Conservation (phyloP, 2,888 invertebrate species). For the Chymomyza amoena region DNA sequence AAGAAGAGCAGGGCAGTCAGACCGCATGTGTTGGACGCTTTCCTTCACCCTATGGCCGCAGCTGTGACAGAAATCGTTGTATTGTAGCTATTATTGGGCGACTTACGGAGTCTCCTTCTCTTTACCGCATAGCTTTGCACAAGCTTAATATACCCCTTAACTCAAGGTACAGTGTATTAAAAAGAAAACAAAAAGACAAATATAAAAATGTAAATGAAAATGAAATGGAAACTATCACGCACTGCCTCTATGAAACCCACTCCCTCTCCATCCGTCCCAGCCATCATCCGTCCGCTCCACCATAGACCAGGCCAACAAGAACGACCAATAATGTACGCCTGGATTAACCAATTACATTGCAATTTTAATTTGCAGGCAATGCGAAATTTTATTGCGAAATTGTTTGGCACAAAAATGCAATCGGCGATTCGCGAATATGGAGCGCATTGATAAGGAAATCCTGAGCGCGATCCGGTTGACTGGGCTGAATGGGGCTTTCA, state of each 20-base stretch:
- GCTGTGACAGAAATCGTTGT: too few relatives aligned
- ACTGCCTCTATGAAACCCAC: slow-evolving; percentile 37
- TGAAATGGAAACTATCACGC: slow-evolving; percentile 31
- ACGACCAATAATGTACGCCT: slow-evolving; percentile 68
- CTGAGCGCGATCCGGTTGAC: slow-evolving; percentile 36
- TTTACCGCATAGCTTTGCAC: too few relatives aligned
- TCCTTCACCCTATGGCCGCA: too few relatives aligned
- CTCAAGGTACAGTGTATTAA: background rate
- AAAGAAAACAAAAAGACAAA: background rate
- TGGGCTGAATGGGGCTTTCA: background rate
- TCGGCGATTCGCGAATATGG: slow-evolving; percentile 58
- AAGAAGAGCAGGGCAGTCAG: too few relatives aligned
- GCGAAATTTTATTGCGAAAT: slow-evolving; percentile 77
- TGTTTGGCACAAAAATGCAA: slow-evolving; percentile 65
- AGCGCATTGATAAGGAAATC: slow-evolving; percentile 74
- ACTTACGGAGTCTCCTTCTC: too few relatives aligned
- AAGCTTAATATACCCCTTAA: too few relatives aligned
- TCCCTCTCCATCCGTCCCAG: slow-evolving; percentile 22
- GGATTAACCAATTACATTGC: slow-evolving; percentile 78
- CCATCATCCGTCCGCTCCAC: slow-evolving; percentile 18
- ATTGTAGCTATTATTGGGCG: too few relatives aligned
- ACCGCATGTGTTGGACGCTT: too few relatives aligned
- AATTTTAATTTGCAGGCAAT: slow-evolving; percentile 77
- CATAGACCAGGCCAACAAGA: slow-evolving; percentile 37
- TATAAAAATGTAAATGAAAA: slow-evolving; percentile 21